These are phyloP conservation scores for Corythaixoides concolor DNA, from an alignment of 2,113 vertebrate genomes.

Conservation along the genomic window DNA sequence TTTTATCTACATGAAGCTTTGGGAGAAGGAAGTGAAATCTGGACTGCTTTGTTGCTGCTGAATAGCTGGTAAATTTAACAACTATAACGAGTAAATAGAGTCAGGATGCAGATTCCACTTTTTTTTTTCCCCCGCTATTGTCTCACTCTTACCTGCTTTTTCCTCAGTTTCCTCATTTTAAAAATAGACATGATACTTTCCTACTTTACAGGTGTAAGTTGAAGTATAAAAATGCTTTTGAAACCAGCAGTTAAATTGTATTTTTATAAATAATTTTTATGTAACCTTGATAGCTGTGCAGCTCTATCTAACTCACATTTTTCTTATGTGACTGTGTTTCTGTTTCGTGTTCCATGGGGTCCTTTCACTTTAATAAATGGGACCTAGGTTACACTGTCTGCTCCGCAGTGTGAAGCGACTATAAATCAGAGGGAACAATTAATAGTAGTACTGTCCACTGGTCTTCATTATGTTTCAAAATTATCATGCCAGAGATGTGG, in stretches of 20 bases:
- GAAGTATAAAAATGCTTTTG: background rate
- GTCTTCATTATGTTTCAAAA: background rate
- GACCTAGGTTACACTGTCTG: background rate
- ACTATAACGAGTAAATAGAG: background rate
- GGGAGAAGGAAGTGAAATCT: background rate
- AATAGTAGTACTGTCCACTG: background rate
- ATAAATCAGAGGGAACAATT: slow-evolving; percentile 37
- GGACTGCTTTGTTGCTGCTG: background rate
- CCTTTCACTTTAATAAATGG: background rate
- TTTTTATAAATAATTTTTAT: background rate
- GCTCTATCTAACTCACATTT: background rate
- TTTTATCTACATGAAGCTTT: background rate
- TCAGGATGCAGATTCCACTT: background rate
- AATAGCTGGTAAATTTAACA: background rate
- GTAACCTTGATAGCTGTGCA: background rate
- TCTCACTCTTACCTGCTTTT: background rate
- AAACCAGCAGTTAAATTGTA: background rate
- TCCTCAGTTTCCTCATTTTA: background rate
- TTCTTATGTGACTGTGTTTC: background rate
- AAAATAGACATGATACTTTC: background rate
- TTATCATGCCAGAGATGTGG: background rate
- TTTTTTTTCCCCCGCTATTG: background rate
- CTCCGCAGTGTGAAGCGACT: background rate
- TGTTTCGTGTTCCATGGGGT: background rate
- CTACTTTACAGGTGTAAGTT: background rate